phyloP scores from a whole-genome alignment of 2,113 vertebrate genomes.

The Arvicanthis niloticus region DNA sequence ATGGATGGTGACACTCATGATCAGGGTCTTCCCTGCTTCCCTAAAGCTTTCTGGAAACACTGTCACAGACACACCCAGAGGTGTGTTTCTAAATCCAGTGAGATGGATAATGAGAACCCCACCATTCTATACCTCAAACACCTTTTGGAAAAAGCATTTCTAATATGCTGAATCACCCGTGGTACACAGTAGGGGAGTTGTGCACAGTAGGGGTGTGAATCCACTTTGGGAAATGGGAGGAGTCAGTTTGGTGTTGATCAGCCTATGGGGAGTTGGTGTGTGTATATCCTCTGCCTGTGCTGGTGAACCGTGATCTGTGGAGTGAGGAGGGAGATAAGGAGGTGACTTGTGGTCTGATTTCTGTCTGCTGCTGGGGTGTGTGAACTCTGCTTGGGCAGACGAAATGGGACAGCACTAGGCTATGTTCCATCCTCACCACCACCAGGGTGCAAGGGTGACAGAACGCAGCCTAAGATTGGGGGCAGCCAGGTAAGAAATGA shows the following conservation, averaged over 20 bases:
- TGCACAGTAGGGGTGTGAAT: not conserved
- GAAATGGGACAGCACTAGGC: too few species aligned
- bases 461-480: too few species aligned
- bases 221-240: not conserved
- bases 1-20: not conserved
- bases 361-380: too few species aligned
- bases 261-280: not conserved
- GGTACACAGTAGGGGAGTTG: too few species aligned
- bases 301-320: not conserved
- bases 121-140: not conserved
- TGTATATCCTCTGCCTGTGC: not conserved
- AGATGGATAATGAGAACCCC: too few species aligned
- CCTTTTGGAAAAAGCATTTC: not conserved
- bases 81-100: not conserved
- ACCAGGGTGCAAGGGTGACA: too few species aligned
- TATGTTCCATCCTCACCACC: too few species aligned
- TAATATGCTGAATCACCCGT: constrained; percentile 6
- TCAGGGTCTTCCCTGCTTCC: not conserved
- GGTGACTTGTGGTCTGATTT: not conserved
- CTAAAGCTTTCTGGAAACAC: not conserved
- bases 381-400: too few species aligned
- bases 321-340: not conserved
- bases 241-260: not conserved
- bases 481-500: too few species aligned
- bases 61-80: not conserved